Evolutionary conservation across 2,888 invertebrate genomes (phyloP).

Genomic region (Melolontha melolontha): DNA sequence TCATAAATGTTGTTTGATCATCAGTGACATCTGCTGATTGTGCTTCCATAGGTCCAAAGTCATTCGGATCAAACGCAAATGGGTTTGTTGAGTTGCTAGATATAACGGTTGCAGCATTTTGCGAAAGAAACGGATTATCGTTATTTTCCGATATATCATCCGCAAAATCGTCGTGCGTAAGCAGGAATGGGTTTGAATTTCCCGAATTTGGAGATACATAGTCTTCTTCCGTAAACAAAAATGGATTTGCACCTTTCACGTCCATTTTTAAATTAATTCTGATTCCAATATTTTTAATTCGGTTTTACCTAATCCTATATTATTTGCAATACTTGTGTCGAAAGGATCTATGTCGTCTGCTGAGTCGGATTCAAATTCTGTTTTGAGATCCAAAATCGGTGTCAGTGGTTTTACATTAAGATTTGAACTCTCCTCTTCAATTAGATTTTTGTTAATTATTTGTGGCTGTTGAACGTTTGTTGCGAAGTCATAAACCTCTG

Average conservation of each 20-base stretch:
- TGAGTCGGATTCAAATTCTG: conserved; percentile 67
- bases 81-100: conserved; percentile 71
- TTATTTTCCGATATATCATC: conserved; percentile 56
- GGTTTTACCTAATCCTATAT: conserved; percentile 80
- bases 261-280: conserved; percentile 70
- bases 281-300: conserved; percentile 84
- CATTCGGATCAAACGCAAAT: conserved; percentile 70
- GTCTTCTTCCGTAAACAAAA: conserved; percentile 80
- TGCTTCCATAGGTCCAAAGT: conserved; percentile 60
- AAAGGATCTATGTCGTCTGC: conserved; percentile 78
- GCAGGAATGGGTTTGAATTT: conserved; percentile 78
- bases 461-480: conserved; percentile 2
- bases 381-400: conserved; percentile 57
- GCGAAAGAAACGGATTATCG: conserved; percentile 80
- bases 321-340: conserved; percentile 83
- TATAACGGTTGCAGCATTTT: conserved; percentile 58
- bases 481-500: conserved; percentile 58
- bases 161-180: conserved; percentile 65
- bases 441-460: conserved; percentile 52
- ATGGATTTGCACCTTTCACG: conserved; percentile 78
- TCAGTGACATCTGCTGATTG: conserved; percentile 46
- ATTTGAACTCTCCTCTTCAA: conserved; percentile 56
- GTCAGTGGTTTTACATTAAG: conserved; percentile 63
- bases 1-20: conserved; percentile 36
- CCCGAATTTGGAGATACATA: conserved; percentile 68